A percentile compares a stretch with the other conserved stretches of the same genome.
These are phyloP conservation scores for Gobio gobio DNA, from an alignment of 2,113 vertebrate genomes.

Conservation along the genomic window DNA sequence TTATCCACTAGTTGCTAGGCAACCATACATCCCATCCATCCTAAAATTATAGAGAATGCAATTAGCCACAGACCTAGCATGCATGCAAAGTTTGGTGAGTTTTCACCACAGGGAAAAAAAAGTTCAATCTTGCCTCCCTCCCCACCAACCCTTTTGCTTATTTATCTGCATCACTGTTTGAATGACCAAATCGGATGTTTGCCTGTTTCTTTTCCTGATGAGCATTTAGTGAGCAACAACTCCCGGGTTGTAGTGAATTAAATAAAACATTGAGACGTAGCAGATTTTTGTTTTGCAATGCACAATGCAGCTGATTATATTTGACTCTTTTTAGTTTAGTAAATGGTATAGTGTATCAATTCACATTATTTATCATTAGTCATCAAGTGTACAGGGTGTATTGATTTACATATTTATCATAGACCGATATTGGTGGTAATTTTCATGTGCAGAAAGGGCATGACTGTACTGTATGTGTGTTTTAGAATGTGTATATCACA, in stretches of 20 bases:
- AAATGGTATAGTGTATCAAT: neutral
- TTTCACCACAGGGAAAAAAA: conserved; percentile 11
- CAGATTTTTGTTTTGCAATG: neutral
- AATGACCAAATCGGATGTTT: neutral
- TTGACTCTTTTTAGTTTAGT: neutral
- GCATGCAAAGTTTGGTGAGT: conserved; percentile 9
- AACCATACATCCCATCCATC: conserved; percentile 32
- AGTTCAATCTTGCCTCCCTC: neutral
- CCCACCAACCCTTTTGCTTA: neutral
- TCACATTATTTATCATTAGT: neutral
- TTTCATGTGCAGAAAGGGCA: neutral
- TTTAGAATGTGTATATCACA: neutral
- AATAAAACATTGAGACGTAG: neutral
- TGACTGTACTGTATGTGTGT: neutral
- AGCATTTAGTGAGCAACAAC: neutral
- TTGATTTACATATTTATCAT: neutral
- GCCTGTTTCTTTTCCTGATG: neutral
- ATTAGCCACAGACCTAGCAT: neutral
- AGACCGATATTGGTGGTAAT: neutral
- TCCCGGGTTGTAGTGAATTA: neutral
- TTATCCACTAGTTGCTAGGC: conserved; percentile 29
- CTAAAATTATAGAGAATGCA: conserved; percentile 21
- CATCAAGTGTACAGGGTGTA: neutral
- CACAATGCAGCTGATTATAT: neutral
- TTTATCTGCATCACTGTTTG: neutral